Conservation (phyloP, 2,888 invertebrate genomes). For the Drosophila maculinotata region DNA sequence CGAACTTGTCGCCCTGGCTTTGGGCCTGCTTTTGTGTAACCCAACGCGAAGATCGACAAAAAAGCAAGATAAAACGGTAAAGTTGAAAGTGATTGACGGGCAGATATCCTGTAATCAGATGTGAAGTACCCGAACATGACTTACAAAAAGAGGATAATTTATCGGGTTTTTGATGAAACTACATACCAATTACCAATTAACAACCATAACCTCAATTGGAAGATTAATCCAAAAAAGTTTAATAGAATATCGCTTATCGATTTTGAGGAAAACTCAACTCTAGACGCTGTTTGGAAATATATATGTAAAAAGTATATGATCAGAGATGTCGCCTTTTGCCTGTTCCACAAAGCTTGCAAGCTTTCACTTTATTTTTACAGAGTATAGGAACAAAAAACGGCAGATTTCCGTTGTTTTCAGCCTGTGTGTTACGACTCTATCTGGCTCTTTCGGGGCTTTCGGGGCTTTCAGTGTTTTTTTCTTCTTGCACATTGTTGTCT, state of each 20-base stretch:
- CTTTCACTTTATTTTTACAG: background rate
- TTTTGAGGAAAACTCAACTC: background rate
- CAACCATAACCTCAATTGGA: too few species aligned
- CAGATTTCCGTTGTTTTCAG: conserved; percentile 47
- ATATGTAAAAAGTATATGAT: background rate
- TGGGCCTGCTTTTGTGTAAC: conserved; percentile 40
- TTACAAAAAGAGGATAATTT: too few species aligned
- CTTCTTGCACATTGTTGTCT: conserved; percentile 58
- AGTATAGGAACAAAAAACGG: conserved; percentile 10
- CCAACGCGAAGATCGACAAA: conserved; percentile 33
- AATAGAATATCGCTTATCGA: too few species aligned
- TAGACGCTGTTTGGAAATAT: background rate
- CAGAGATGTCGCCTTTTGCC: too few species aligned
- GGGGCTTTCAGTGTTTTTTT: background rate
- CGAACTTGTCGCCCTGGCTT: conserved; percentile 43
- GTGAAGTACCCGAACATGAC: too few species aligned
- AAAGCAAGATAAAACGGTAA: conserved; percentile 7
- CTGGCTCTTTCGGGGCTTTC: conserved; percentile 14
- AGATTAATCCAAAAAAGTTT: too few species aligned
- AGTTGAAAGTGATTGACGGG: background rate
- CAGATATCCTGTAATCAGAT: background rate
- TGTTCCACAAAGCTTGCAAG: too few species aligned
- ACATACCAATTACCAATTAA: too few species aligned
- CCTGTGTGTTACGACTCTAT: conserved; percentile 20
- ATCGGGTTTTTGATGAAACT: too few species aligned